A percentile compares a stretch with the other conserved stretches of the same genome.
Conservation (phyloP, 1,140 invertebrate genomes). For the Pogonomyrmex barbatus region DNA sequence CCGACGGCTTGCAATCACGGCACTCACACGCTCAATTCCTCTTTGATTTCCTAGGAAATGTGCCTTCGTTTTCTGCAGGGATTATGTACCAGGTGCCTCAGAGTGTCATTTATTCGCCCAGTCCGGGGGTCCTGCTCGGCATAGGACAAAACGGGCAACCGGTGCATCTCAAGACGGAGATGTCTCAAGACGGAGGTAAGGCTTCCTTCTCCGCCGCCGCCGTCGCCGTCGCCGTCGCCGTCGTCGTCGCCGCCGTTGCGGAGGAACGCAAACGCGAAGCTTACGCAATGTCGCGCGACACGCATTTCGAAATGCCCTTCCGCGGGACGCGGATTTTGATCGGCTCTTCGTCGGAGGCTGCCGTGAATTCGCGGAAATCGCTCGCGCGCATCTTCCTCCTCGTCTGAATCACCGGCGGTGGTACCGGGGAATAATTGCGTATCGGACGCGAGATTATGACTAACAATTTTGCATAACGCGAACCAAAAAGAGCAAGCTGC, state of each 20-base stretch:
- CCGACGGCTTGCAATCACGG: background rate
- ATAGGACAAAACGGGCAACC: slow-evolving; percentile 85
- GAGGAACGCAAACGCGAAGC: background rate
- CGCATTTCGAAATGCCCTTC: slow-evolving; percentile 35
- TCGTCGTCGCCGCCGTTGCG: background rate
- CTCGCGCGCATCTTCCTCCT: background rate
- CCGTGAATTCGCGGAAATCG: slow-evolving; percentile 3
- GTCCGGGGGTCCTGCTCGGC: slow-evolving; percentile 83
- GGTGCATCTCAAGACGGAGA: slow-evolving; percentile 76
- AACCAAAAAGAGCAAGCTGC: background rate
- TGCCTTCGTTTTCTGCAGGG: slow-evolving; percentile 78
- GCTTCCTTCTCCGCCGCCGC: background rate
- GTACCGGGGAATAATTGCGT: slow-evolving; percentile 3
- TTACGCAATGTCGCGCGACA: slow-evolving; percentile 35
- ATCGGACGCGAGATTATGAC: slow-evolving; percentile 33
- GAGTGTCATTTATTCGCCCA: slow-evolving; percentile 84
- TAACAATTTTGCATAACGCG: slow-evolving; percentile 41
- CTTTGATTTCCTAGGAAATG: slow-evolving; percentile 71
- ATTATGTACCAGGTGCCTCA: slow-evolving; percentile 85
- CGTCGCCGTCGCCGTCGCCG: background rate
- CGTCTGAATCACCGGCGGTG: slow-evolving; percentile 17
- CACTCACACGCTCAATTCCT: slow-evolving; percentile 51
- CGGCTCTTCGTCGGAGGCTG: background rate
- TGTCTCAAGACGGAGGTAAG: slow-evolving; percentile 83
- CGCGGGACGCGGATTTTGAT: slow-evolving; percentile 7